Evolutionary conservation across 2,113 vertebrate genomes (phyloP).

Genomic region (Petrocephalus zakoni): DNA sequence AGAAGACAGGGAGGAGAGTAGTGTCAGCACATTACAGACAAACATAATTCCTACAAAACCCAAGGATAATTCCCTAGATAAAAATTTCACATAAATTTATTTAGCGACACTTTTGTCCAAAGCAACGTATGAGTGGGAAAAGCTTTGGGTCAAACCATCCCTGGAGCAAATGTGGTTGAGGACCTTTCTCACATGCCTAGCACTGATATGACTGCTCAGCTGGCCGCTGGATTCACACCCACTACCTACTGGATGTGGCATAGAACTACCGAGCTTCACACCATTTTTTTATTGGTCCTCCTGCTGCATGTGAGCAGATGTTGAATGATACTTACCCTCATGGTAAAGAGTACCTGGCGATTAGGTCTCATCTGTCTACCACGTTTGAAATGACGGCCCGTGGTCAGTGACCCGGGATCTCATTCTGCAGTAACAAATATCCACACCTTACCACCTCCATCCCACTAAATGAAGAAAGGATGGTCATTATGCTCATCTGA

Average conservation of each 20-base stretch:
- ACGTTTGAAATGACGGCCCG: too few species aligned
- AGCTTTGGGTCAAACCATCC: neutral
- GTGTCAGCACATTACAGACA: neutral
- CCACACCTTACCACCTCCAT: neutral
- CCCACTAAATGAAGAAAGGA: neutral
- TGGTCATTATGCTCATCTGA: neutral
- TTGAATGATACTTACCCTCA: neutral
- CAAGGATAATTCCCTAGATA: neutral
- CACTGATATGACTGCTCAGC: neutral
- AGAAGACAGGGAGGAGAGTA: neutral
- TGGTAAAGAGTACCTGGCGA: neutral
- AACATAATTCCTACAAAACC: neutral
- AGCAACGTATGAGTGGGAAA: neutral
- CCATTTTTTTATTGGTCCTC: neutral
- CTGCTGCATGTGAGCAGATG: neutral
- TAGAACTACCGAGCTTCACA: neutral
- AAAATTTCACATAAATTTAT: neutral
- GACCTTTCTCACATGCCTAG: neutral
- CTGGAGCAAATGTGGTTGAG: neutral
- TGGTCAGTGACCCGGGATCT: neutral
- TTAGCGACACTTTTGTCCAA: neutral
- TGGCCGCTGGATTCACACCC: neutral
- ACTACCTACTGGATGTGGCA: neutral
- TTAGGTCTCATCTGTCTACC: neutral
- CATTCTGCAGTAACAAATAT: neutral